A percentile compares a stretch with the other conserved stretches of the same genome.
phyloP scores from a whole-genome alignment of 2,888 invertebrate genomes.

The Chesias legatella region DNA sequence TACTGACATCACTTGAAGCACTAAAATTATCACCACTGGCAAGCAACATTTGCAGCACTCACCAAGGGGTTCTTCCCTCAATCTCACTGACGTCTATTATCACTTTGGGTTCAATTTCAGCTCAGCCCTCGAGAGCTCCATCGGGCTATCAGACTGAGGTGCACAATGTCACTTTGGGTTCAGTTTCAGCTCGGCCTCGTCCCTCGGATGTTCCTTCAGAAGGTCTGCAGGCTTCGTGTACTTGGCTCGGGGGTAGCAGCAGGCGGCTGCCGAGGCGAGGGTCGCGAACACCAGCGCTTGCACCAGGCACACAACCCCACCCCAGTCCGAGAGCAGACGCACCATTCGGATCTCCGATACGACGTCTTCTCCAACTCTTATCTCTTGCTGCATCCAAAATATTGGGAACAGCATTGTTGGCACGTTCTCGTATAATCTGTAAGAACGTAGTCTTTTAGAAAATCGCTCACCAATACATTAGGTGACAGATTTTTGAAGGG shows the following conservation, averaged over 20 bases:
- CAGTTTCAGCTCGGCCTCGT: constrained; percentile 61
- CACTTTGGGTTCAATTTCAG: constrained; percentile 21
- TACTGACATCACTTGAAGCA: no score
- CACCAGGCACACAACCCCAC: constrained; percentile 56
- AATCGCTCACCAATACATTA: no score
- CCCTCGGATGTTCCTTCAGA: constrained; percentile 45
- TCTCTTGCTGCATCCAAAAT: constrained; percentile 89
- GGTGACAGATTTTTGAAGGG: no score
- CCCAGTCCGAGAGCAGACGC: constrained; percentile 61
- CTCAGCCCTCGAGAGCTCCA: constrained; percentile 50
- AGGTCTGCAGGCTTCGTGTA: constrained; percentile 44
- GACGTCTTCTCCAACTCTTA: constrained; percentile 79
- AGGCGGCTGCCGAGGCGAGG: constrained; percentile 65
- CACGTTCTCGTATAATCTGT: constrained; percentile 83
- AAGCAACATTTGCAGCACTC: no score
- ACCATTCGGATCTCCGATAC: constrained; percentile 72
- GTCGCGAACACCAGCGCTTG: constrained; percentile 74
- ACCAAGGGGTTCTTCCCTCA: no score
- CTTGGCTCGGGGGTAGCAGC: constrained; percentile 41
- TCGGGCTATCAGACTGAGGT: constrained; percentile 3
- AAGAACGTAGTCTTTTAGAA: constrained; percentile 31
- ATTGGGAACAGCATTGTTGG: constrained; percentile 87
- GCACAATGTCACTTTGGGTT: constrained; percentile 47
- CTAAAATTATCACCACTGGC: no score
- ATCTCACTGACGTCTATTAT: constrained; percentile 7